A percentile compares a stretch with the other conserved stretches of the same genome.
Evolutionary conservation across 1,140 invertebrate species (phyloP).

Genomic region (Ceratoteleas bidentatus): DNA sequence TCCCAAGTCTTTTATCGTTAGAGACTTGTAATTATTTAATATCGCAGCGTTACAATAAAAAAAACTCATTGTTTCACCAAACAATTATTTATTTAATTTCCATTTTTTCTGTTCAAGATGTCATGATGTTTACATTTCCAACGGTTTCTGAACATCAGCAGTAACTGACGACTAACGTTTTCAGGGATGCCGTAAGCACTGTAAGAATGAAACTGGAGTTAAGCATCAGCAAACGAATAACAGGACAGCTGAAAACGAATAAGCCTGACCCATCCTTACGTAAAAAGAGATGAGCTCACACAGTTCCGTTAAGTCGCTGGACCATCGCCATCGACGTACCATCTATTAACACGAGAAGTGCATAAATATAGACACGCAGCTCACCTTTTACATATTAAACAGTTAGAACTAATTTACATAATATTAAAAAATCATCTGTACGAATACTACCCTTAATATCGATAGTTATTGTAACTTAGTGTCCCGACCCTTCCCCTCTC

Average conservation of each 20-base stretch:
- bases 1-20: too few species aligned
- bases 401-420: slow-evolving; percentile 79
- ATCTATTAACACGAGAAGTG: slow-evolving; percentile 74
- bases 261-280: slow-evolving; percentile 78
- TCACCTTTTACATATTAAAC: slow-evolving; percentile 79
- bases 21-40: too few species aligned
- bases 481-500: slow-evolving; percentile 53
- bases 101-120: too few species aligned
- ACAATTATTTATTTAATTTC: too few species aligned
- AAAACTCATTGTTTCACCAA: too few species aligned
- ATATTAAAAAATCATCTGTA: slow-evolving; percentile 79
- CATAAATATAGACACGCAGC: slow-evolving; percentile 74
- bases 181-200: slow-evolving; percentile 79
- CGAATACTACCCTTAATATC: slow-evolving; percentile 79
- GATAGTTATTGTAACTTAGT: slow-evolving; percentile 79
- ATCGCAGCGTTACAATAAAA: too few species aligned
- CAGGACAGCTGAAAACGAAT: slow-evolving; percentile 78
- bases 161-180: slow-evolving; percentile 21
- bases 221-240: slow-evolving; percentile 76
- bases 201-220: slow-evolving; percentile 77
- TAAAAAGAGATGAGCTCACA: slow-evolving; percentile 74
- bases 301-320: slow-evolving; percentile 74
- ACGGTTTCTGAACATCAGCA: too few species aligned
- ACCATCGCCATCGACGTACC: slow-evolving; percentile 74
- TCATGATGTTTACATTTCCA: too few species aligned